Evolutionary conservation across 2,113 vertebrate species (phyloP).

Genomic region (Gallinago jamesoni): DNA sequence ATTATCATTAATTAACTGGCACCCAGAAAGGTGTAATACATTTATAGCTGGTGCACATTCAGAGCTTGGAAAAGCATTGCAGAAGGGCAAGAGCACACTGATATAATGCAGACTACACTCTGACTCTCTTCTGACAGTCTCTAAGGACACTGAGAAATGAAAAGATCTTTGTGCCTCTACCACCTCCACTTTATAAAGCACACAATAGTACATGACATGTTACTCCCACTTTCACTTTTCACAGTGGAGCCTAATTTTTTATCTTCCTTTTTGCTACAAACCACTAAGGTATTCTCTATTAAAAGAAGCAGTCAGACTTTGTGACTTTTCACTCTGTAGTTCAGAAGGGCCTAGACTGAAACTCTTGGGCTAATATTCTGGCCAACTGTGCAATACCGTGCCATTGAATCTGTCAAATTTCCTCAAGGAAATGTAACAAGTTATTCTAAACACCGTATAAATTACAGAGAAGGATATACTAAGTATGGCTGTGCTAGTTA

Average conservation of each 20-base stretch:
- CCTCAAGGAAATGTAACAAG: background rate
- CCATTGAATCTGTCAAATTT: background rate
- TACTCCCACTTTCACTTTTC: conserved; percentile 40
- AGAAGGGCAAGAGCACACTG: background rate
- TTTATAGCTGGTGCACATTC: background rate
- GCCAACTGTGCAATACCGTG: background rate
- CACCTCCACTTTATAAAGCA: conserved; percentile 5
- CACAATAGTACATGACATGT: background rate
- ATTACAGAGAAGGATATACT: background rate
- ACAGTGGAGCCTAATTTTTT: background rate
- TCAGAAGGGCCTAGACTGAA: background rate
- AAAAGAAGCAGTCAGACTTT: background rate
- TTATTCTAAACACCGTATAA: background rate
- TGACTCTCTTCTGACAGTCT: conserved; percentile 23
- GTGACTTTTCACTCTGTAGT: background rate
- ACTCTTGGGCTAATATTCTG: background rate
- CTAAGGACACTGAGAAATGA: conserved; percentile 31
- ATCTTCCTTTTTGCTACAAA: background rate
- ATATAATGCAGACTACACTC: background rate
- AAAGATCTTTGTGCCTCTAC: conserved; percentile 39
- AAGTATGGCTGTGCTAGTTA: background rate
- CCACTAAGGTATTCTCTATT: background rate
- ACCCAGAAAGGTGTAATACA: background rate
- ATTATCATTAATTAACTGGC: background rate
- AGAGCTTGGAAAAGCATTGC: background rate